Percentiles rank a stretch among this genome's conserved stretches.
Evolutionary conservation across 2,888 invertebrate species (phyloP).

Genomic region (Serrognathus titanus): DNA sequence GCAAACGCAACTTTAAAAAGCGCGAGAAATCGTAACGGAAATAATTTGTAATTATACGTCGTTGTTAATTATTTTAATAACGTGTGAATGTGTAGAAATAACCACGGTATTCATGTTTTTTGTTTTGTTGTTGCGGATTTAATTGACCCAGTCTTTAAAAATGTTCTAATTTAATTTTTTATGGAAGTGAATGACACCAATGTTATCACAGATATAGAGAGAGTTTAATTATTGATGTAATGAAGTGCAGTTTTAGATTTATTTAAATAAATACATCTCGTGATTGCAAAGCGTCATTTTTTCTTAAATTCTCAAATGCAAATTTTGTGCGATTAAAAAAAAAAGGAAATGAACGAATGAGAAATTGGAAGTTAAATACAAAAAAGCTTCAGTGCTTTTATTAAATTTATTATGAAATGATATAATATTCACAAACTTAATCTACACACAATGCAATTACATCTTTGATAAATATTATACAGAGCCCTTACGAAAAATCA

Average conservation of each 20-base stretch:
- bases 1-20: constrained; percentile 89
- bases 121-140: not conserved
- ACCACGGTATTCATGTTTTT: not conserved
- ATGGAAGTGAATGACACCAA: not conserved
- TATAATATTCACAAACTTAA: constrained; percentile 11
- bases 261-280: not conserved
- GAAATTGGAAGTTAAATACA: too few species aligned
- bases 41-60: not conserved
- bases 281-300: not conserved
- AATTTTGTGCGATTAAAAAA: too few species aligned
- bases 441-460: constrained; percentile 4
- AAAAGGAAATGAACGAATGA: too few species aligned
- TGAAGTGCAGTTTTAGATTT: constrained; percentile 2
- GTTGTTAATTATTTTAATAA: not conserved
- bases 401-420: constrained; percentile 17
- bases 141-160: not conserved
- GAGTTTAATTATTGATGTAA: too few species aligned
- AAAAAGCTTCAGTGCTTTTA: too few species aligned
- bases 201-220: not conserved
- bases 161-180: not conserved
- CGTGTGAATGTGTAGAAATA: not conserved
- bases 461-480: constrained; percentile 12
- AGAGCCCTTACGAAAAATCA: constrained; percentile 10
- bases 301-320: too few species aligned
- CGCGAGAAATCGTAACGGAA: constrained; percentile 62